Base-by-base conservation (phyloP, 1,140 invertebrate species). In the Drosophila parvula region DNA sequence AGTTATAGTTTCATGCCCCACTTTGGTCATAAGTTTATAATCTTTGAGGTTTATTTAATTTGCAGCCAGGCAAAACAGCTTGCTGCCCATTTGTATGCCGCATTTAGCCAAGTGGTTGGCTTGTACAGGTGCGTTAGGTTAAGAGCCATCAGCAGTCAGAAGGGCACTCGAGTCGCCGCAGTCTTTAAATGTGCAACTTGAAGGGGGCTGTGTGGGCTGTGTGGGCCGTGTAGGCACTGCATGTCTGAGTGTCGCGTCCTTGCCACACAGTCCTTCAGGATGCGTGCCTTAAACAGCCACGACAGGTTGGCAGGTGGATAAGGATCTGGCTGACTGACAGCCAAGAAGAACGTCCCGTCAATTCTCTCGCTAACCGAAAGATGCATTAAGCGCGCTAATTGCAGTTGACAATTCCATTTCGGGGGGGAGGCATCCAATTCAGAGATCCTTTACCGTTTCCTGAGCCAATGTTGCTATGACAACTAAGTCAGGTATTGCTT, bases 331-430 rank as follows among this genome's bases (percentile, higher is more conserved):
- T 43, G 71, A 48, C 55, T 57, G 74, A 59, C 55, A 61, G 56
- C 40, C 34, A 7, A 40, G 50, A 14, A 51, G 16, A 30, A 27
- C 30, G 40, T 41, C 22, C 50, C 50, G 57, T 70, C 62, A 83
- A 51, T 83, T 64, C 10, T 48, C 12, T 7, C 12, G n/a, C n/a
- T 45, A 73, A 76, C 62, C 59, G 74, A 82, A 69, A 59, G 63
- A 56, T 77, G 76, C 79, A 86, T 82, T 82, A 88, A 59, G 58
- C 59, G 47, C 41, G 62, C 63, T 88, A 88, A 86, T 88, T 86
- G 67, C 67, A 69, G 61, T 79, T 83, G 83, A 86, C 84, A 86
- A 83, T 88, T 56, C 56, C 51, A 77, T 83, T 83, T 73, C 27
- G 45, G 16, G 22, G 45, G 16, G 22, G 14, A 53, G 32, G 41